Base-by-base conservation (phyloP, 2,113 vertebrate genomes). In the Pogona vitticeps region DNA sequence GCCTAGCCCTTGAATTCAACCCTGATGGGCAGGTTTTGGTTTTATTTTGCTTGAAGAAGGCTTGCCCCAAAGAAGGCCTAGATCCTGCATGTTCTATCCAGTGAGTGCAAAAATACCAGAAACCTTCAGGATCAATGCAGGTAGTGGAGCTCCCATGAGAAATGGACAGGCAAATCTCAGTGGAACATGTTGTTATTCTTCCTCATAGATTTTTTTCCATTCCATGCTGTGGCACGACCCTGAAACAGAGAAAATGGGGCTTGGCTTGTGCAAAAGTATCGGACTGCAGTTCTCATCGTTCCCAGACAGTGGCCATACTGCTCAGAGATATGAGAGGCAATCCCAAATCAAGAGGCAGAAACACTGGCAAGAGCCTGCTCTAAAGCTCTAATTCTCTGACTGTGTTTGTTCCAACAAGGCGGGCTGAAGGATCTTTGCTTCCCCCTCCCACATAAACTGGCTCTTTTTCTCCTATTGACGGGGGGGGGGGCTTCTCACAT, bases 1-100 rank as follows among this genome's bases (percentile, higher is more conserved):
- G 46, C 82, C 88, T 2, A 14, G 88, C 77, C 58, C 86, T 87
- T 36, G 82, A 85, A n/a, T 80, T 84, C 80, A 63, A 40, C 68
- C 65, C 3, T 84, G 88, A 86, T 56, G 78, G 42, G 21, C 2
- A 70, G 76, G 42, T 40, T n/a, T 84, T 80, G 59, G 1, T 40
- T 65, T 85, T 91, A 12, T 56, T 38, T 89, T 68, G 31, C 56
- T 68, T 77, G 33, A 46, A 59, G 36, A 28, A 28, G 17, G 71
- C 20, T 82, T 33, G 40, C 18, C 42, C 80, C 8, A 59, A 90
- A 89, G 21, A 84, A 88, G 20, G 10, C 2, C 17, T 6, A 72
- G 26, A 36, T 46, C 23, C 65, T 88, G 42, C 0, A 31, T 92
- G 88, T 84, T 65, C 88, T 89, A 78, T 83, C 36, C 36, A 40